These are phyloP conservation scores for Trichonephila clavata DNA, from an alignment of 1,140 invertebrate species.

Conservation along the genomic window DNA sequence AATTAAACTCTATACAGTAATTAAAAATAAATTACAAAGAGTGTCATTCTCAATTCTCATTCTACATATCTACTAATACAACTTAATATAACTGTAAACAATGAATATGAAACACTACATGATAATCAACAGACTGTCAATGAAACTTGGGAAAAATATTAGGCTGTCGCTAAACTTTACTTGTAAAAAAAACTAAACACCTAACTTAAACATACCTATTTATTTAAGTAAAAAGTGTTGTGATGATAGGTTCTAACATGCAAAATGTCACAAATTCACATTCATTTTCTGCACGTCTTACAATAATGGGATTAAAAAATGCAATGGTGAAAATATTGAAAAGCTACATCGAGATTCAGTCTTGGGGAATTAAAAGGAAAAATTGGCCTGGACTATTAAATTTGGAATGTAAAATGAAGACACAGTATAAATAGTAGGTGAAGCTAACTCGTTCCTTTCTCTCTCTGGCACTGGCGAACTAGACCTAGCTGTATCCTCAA, in stretches of 20 bases:
- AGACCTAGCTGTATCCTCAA: constrained; percentile 64
- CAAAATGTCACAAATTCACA: constrained; percentile 56
- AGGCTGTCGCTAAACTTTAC: background rate
- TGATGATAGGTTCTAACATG: constrained; percentile 28
- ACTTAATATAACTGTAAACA: background rate
- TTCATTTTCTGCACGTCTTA: constrained; percentile 53
- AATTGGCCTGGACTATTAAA: constrained; percentile 30
- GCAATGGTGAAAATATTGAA: background rate
- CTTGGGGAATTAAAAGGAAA: constrained; percentile 60
- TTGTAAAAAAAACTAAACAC: constrained; percentile 12
- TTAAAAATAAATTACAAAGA: too few relatives aligned
- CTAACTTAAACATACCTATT: constrained; percentile 49
- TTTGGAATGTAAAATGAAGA: constrained; percentile 71
- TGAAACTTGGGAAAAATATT: background rate
- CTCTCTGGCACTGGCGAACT: constrained; percentile 47
- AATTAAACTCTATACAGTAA: background rate
- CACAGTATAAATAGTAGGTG: constrained; percentile 50
- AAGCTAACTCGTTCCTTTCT: constrained; percentile 48
- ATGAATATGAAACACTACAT: background rate
- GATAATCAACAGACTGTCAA: background rate
- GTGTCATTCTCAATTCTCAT: background rate
- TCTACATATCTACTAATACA: background rate
- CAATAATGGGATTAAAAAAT: constrained; percentile 55
- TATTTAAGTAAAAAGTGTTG: constrained; percentile 55
- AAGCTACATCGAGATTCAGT: constrained; percentile 55